These are phyloP conservation scores for Manduca sexta DNA, from an alignment of 1,140 invertebrate species.

Conservation along the genomic window DNA sequence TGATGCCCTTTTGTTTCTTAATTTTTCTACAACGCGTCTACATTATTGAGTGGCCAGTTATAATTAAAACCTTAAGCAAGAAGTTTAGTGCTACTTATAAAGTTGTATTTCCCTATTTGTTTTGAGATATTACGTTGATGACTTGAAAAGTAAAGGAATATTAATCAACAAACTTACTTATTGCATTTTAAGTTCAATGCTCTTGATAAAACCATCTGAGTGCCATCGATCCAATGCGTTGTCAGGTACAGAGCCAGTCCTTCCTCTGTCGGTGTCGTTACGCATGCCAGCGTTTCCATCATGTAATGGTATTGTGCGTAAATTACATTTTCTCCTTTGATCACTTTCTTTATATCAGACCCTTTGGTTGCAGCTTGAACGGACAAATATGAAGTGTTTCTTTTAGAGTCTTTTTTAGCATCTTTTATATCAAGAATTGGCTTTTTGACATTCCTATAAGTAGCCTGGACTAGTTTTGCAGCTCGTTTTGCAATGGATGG, in stretches of 20 bases:
- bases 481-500: conserved; percentile 77
- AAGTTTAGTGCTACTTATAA: too few relatives aligned
- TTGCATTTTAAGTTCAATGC: too few relatives aligned
- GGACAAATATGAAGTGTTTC: conserved; percentile 1
- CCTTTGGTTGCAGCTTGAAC: conserved; percentile 5
- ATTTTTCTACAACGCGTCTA: too few relatives aligned
- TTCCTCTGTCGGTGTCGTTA: conserved; percentile 62
- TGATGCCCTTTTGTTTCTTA: too few relatives aligned
- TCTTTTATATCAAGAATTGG: conserved; percentile 8
- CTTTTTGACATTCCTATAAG: conserved; percentile 8
- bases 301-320: conserved; percentile 13
- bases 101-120: too few relatives aligned
- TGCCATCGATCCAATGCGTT: conserved; percentile 77
- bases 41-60: too few relatives aligned
- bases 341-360: not conserved
- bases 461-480: conserved; percentile 77
- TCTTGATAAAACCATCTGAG: conserved; percentile 70
- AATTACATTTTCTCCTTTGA: not conserved
- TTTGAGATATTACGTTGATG: too few relatives aligned
- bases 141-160: too few relatives aligned
- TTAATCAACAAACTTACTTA: too few relatives aligned
- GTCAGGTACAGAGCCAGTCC: conserved; percentile 73
- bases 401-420: conserved; percentile 4
- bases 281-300: conserved; percentile 14
- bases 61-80: too few relatives aligned